A percentile compares a stretch with the other conserved stretches of the same genome.
These are phyloP conservation scores for Zosterops japonicus DNA, from an alignment of 2,113 vertebrate species.

Conservation along the genomic window DNA sequence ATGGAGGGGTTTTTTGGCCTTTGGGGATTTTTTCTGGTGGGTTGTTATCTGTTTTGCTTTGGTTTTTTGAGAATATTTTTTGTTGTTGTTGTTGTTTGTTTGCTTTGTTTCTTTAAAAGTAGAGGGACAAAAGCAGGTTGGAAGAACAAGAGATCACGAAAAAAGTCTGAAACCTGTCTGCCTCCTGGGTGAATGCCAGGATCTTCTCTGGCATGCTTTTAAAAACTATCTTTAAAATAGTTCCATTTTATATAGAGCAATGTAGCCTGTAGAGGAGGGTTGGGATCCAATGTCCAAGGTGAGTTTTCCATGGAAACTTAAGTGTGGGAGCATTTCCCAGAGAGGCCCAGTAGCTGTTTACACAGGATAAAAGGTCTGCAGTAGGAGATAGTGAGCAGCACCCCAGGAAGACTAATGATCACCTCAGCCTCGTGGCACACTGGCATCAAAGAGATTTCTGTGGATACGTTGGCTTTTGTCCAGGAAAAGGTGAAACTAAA, in stretches of 20 bases:
- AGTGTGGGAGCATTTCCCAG: background rate
- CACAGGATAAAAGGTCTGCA: background rate
- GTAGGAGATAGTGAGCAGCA: background rate
- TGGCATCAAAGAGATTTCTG: background rate
- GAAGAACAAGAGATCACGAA: background rate
- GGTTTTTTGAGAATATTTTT: background rate
- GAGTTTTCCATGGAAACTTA: background rate
- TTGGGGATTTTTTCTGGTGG: background rate
- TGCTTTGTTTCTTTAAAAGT: too few species aligned
- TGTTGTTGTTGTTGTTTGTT: background rate
- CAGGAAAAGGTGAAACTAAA: background rate
- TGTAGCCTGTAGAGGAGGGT: background rate
- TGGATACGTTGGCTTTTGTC: background rate
- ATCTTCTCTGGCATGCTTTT: background rate
- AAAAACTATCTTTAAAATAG: background rate
- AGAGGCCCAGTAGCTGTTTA: fast-evolving
- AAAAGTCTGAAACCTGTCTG: background rate
- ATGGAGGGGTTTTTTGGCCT: fast-evolving
- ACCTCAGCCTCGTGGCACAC: background rate
- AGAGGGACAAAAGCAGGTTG: background rate
- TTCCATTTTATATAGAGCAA: background rate
- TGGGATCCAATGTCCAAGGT: background rate
- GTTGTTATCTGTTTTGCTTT: background rate
- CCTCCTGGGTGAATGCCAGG: background rate
- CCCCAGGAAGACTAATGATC: background rate